Percentiles rank a stretch among this genome's conserved stretches.
Evolutionary conservation across 2,888 invertebrate species (phyloP).

Genomic region (Drosophila neonasuta): DNA sequence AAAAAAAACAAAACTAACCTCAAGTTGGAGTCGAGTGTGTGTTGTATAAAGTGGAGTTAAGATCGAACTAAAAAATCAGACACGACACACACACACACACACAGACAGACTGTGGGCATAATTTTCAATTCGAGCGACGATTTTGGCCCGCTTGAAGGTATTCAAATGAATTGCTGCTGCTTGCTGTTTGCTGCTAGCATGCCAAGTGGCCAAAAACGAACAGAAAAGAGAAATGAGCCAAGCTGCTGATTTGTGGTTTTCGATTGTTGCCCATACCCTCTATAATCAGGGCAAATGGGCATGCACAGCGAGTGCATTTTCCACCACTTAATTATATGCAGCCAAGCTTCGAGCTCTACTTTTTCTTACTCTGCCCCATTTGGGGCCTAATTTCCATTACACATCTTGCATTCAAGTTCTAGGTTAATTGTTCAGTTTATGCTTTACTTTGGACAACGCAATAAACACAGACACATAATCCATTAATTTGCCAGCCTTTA

Average conservation of each 20-base stretch:
- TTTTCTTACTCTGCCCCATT: too few species aligned
- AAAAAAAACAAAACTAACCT: constrained; percentile 26
- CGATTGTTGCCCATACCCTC: constrained; percentile 18
- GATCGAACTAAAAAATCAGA: constrained; percentile 26
- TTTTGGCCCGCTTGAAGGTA: constrained; percentile 57
- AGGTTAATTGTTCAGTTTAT: too few species aligned
- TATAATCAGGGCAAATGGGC: background rate
- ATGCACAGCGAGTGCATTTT: background rate
- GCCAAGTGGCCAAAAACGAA: constrained; percentile 53
- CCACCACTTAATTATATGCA: too few species aligned
- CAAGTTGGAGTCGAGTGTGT: constrained; percentile 31
- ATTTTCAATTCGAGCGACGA: constrained; percentile 61
- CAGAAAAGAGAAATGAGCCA: constrained; percentile 58
- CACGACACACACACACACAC: constrained; percentile 23
- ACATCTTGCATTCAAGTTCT: too few species aligned
- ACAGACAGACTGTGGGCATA: constrained; percentile 38
- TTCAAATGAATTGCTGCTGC: constrained; percentile 61
- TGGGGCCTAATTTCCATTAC: too few species aligned
- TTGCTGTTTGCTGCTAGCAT: constrained; percentile 43
- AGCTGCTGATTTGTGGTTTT: constrained; percentile 30
- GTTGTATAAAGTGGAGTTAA: constrained; percentile 44
- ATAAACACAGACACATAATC: too few species aligned
- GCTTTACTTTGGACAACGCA: too few species aligned
- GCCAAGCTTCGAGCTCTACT: too few species aligned
- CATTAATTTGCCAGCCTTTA: too few species aligned